Evolutionary conservation across 2,113 vertebrate genomes (phyloP), one percentile per base, ranked within the genome.

Genomic region (Dromas ardeola): DNA sequence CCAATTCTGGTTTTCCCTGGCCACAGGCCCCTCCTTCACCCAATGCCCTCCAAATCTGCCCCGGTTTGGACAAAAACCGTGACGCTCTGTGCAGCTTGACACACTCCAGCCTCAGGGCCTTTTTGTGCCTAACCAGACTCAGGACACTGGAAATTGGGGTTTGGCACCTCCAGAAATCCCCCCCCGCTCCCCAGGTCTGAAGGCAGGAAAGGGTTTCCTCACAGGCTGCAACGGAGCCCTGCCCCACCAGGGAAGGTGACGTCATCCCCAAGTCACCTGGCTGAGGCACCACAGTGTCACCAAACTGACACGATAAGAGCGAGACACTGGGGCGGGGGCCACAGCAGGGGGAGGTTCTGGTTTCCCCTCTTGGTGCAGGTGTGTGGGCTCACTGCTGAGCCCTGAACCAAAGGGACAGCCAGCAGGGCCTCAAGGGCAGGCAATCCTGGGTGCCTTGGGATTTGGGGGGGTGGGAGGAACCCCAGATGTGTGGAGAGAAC

Each of bases 291-390:
- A 3, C 43, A 32, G 32, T 3, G 2, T 69, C 85, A 29, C 55
- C 19, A 1, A 27, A 13, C 22, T 17, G 9, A 23, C 52, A 36
- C 0, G 76, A 32, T 0, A 7, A 13, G 4, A 12, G n/a, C 1
- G 8, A 43, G 29, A 15, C 6, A 0, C 11, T 4, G 36, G 70
- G 12, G 4, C 16, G 18, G 36, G 20, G 38, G 25, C 30, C 10
- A 3, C 45, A 11, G 72, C 34, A 4, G 3, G 3, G 21, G 5
- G 23, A 10, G 26, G 12, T 2, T 3, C 36, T 29, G 56, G 2
- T 19, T 23, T 34, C 14, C 21, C 36, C 58, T 40, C 30, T 10
- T 11, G 10, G 15, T 18, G 10, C 62, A 11, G 56, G 27, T 6
- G 12, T 26, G 18, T 8, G n/a, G 40, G 16, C 62, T 76, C 36